Evolutionary conservation across 2,888 invertebrate species (phyloP).

Genomic region (Polydrusus cervinus): DNA sequence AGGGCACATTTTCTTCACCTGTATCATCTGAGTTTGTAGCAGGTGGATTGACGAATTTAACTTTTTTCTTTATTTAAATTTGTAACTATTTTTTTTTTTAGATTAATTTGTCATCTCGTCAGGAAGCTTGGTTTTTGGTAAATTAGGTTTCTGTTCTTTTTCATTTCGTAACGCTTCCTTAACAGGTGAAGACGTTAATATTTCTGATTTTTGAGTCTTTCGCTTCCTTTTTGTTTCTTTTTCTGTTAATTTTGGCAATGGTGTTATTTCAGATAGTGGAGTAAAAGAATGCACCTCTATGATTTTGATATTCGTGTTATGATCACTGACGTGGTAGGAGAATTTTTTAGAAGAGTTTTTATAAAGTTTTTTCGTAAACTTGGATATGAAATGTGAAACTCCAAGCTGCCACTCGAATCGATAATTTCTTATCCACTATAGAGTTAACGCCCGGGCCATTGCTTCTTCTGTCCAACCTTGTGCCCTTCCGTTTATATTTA

Average conservation of each 20-base stretch:
- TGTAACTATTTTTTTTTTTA: background rate
- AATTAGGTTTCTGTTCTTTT: background rate
- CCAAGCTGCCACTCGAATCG: background rate
- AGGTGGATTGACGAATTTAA: background rate
- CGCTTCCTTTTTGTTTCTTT: background rate
- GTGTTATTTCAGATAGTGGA: background rate
- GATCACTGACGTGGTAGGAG: background rate
- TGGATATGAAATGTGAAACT: background rate
- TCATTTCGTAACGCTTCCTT: conserved; percentile 4
- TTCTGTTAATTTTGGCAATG: background rate
- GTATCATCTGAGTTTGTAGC: background rate
- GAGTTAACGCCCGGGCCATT: background rate
- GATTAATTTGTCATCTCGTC: background rate
- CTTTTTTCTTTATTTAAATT: background rate
- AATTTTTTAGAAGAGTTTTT: background rate
- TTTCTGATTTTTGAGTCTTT: background rate
- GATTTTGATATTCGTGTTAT: conserved; percentile 1
- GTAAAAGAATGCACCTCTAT: background rate
- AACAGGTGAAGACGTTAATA: conserved; percentile 1
- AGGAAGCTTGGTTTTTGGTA: background rate
- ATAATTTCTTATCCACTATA: conserved; percentile 1
- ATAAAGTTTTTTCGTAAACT: background rate
- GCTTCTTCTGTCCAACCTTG: background rate
- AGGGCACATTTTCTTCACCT: conserved; percentile 16
- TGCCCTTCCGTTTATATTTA: no score